Evolutionary conservation across 2,797 vertebrate genomes (phyloP).

Genomic region (Sebastes oblongus): DNA sequence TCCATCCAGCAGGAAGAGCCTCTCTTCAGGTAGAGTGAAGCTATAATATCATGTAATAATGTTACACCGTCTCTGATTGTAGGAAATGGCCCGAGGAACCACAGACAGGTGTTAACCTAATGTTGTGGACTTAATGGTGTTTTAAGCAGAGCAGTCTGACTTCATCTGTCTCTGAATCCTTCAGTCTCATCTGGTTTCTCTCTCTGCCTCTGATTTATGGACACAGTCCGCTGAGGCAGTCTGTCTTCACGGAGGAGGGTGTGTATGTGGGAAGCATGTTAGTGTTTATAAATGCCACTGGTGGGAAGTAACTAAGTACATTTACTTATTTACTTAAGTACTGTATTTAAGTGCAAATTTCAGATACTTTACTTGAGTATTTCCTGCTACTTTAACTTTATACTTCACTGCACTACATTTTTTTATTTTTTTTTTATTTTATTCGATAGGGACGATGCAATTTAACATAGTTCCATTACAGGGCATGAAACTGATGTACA

Average conservation of each 20-base stretch:
- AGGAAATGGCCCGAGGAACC: slow-evolving; percentile 34
- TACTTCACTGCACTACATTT: too few species aligned
- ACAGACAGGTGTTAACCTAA: slow-evolving; percentile 46
- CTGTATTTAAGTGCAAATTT: too few species aligned
- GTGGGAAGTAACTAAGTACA: neutral
- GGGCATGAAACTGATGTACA: too few species aligned
- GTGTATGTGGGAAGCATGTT: neutral
- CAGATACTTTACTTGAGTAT: neutral
- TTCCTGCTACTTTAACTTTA: too few species aligned
- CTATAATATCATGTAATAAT: slow-evolving; percentile 3
- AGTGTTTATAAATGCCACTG: neutral
- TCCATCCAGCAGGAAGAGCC: too few species aligned
- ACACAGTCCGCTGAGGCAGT: neutral
- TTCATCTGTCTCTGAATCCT: neutral
- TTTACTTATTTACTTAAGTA: neutral
- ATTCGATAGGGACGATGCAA: too few species aligned
- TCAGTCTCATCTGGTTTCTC: slow-evolving; percentile 28
- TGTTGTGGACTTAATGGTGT: slow-evolving; percentile 48
- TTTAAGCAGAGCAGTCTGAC: slow-evolving; percentile 20
- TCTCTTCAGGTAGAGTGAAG: slow-evolving; percentile 23
- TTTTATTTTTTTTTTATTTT: too few species aligned
- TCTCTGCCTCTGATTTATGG: slow-evolving; percentile 1
- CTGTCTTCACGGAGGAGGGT: neutral
- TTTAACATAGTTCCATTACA: too few species aligned
- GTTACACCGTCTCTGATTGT: slow-evolving; percentile 19